Evolutionary conservation across 1,140 invertebrate species (phyloP), one percentile per base, ranked within the genome.

Genomic region (Papilio helenus): DNA sequence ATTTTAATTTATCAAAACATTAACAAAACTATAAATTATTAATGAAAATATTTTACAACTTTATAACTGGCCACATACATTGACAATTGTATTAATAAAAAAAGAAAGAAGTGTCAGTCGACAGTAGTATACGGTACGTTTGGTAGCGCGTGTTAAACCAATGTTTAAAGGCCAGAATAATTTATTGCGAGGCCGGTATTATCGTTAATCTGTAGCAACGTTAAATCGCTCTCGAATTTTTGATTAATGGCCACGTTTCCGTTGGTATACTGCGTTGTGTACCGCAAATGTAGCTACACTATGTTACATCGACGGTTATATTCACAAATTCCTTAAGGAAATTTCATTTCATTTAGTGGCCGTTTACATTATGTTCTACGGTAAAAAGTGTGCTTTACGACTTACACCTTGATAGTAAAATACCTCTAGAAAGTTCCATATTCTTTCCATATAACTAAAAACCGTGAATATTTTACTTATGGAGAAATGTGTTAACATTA

Each of bases 121-220:
- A 76, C 72, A 58, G 51, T 61, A 4, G 51, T 76, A 79, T 79
- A 20, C n/a, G 23, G 78, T 74, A 51, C 46, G 46, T 55, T 42
- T 72, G 68, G 80, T 85, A 80, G 81, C 81, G 74, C 77, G 78
- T 79, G 82, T 85, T 81, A 61, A 79, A 82, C 80, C 81, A 84
- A 85, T 85, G 81, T 85, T 86, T 82, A 83, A 84, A 84, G 82
- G 51, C 80, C 82, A 81, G 81, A 82, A 82, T 85, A 84, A 85
- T 85, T 85, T 85, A 85, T 85, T 78, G 79, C 74, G 61, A 74
- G 71, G 74, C 78, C 78, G 79, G 55, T 68, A 79, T 86, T 87
- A 88, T 86, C 87, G 82, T 83, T 88, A 87, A 84, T 84, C 84
- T 83, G 86, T 85, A 76, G 80, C 79, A 46, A 83, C 84, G 84